Evolutionary conservation across 1,140 invertebrate genomes (phyloP).

Genomic region (Heterodera carotae): DNA sequence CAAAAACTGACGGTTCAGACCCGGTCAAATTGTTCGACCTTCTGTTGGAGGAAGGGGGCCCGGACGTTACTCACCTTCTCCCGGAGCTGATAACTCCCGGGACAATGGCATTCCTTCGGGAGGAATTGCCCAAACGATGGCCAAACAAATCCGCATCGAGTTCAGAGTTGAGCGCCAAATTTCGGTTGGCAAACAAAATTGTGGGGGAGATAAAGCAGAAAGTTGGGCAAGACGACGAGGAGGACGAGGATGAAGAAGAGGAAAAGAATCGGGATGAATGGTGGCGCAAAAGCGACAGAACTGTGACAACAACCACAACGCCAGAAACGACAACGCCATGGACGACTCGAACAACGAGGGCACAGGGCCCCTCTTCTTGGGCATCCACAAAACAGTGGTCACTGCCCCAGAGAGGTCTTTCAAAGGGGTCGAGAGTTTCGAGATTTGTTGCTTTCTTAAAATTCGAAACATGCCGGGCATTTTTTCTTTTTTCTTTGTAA

Average conservation of each 20-base stretch:
- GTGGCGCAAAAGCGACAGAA: neutral
- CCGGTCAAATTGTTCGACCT: constrained; percentile 60
- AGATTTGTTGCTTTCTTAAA: neutral
- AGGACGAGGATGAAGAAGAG: constrained; percentile 44
- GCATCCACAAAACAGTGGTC: constrained; percentile 8
- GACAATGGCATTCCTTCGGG: constrained; percentile 44
- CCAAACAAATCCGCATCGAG: constrained; percentile 26
- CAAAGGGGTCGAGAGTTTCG: neutral
- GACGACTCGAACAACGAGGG: neutral
- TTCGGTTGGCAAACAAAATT: constrained; percentile 43
- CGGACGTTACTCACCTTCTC: constrained; percentile 55
- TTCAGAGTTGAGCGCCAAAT: constrained; percentile 55
- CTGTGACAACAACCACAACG: neutral
- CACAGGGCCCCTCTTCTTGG: neutral
- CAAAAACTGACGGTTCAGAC: constrained; percentile 45
- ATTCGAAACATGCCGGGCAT: constrained; percentile 11
- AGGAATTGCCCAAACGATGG: constrained; percentile 41
- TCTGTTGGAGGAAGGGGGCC: constrained; percentile 43
- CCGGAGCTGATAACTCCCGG: constrained; percentile 50
- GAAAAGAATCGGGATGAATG: constrained; percentile 22
- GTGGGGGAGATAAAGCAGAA: constrained; percentile 39
- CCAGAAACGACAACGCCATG: neutral
- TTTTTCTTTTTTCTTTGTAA: neutral
- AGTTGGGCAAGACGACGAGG: constrained; percentile 35
- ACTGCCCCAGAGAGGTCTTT: constrained; percentile 22